These are phyloP conservation scores for Diarsia mendica DNA, from an alignment of 2,888 invertebrate species.

Conservation along the genomic window DNA sequence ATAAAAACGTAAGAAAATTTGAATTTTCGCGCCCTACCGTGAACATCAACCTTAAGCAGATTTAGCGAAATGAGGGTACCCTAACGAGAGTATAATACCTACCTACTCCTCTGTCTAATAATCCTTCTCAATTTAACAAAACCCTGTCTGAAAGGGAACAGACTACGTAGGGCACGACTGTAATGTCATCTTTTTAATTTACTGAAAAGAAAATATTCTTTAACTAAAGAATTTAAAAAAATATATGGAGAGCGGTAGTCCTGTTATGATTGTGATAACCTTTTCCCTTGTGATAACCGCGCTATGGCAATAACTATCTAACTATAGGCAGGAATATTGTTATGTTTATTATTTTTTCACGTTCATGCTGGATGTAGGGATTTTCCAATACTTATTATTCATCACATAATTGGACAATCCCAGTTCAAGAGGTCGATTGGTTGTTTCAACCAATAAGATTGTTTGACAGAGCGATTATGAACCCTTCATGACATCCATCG, in stretches of 20 bases:
- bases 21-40: too few relatives aligned
- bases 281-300: constrained; percentile 13
- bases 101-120: too few relatives aligned
- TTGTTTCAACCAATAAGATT: neutral
- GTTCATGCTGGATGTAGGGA: neutral
- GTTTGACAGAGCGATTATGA: neutral
- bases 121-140: too few relatives aligned
- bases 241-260: neutral
- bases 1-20: too few relatives aligned
- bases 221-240: too few relatives aligned
- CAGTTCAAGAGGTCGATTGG: neutral
- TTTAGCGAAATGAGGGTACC: too few relatives aligned
- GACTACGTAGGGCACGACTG: too few relatives aligned
- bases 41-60: too few relatives aligned
- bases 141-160: too few relatives aligned
- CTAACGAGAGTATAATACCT: too few relatives aligned
- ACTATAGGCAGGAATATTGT: neutral
- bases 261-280: neutral
- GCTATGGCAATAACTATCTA: neutral
- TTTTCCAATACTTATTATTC: neutral
- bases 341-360: neutral
- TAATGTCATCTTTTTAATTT: too few relatives aligned
- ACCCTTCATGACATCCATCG: neutral
- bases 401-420: constrained; percentile 1
- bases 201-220: too few relatives aligned